A percentile compares a stretch with the other conserved stretches of the same genome.
phyloP scores from a whole-genome alignment of 2,113 vertebrate species.

The Gracilinanus agilis region DNA sequence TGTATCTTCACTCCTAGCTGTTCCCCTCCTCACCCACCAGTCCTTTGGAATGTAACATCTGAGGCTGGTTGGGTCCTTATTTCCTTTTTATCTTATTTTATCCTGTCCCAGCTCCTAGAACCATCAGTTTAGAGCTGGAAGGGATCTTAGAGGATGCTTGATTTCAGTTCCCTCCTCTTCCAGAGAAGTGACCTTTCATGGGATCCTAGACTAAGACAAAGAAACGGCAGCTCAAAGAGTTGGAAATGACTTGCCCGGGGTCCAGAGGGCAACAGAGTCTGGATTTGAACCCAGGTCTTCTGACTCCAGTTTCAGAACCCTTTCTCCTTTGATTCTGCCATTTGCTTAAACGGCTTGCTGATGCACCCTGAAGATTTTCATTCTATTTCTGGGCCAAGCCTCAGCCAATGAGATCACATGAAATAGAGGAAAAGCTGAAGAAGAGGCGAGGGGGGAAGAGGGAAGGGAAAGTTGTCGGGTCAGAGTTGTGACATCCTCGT shows the following conservation, averaged over 20 bases:
- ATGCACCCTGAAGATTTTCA: slow-evolving; percentile 55
- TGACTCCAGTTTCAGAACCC: background rate
- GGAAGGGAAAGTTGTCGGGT: slow-evolving; percentile 71
- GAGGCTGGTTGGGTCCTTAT: background rate
- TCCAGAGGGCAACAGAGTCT: background rate
- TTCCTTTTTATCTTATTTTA: too few relatives aligned
- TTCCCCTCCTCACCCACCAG: background rate
- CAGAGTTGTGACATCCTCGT: slow-evolving; percentile 60
- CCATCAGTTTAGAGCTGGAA: background rate
- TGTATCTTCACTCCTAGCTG: background rate
- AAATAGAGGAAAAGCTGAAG: slow-evolving; percentile 59
- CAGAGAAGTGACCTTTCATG: background rate
- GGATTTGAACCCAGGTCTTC: background rate
- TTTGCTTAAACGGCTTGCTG: slow-evolving; percentile 58
- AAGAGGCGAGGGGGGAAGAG: slow-evolving; percentile 57
- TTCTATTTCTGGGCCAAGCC: slow-evolving; percentile 64
- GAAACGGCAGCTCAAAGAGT: background rate
- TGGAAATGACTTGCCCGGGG: background rate
- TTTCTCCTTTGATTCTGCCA: background rate
- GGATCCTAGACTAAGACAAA: background rate
- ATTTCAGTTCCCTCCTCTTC: background rate
- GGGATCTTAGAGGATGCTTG: background rate
- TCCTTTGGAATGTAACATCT: background rate
- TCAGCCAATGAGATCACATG: slow-evolving; percentile 58
- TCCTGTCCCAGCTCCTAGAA: too few relatives aligned